Evolutionary conservation across 2,113 vertebrate species (phyloP).

Genomic region (Tragelaphus scriptus): DNA sequence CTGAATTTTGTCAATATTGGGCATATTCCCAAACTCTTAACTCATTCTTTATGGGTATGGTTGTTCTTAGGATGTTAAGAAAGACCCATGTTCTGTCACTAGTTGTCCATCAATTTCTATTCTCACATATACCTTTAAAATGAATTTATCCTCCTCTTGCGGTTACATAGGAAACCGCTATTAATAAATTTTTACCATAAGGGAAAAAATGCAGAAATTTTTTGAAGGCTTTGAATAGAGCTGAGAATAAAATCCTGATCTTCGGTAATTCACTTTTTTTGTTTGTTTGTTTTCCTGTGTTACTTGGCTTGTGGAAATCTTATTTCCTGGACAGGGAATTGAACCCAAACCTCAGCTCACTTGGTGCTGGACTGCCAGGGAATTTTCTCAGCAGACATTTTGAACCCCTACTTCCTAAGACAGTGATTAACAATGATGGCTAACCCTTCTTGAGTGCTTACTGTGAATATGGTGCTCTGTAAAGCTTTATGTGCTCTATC

Average conservation of each 20-base stretch:
- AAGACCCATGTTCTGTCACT: not conserved
- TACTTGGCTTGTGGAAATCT: not conserved
- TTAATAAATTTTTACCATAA: not conserved
- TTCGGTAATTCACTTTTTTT: rapidly evolving
- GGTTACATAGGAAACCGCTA: not conserved
- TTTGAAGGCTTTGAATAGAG: not conserved
- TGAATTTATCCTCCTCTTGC: not conserved
- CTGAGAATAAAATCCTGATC: not conserved
- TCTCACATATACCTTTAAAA: not conserved
- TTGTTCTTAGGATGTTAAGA: not conserved
- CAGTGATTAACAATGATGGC: not conserved
- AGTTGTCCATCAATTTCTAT: not conserved
- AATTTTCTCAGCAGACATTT: not conserved
- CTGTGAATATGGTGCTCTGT: not conserved
- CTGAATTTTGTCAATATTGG: not conserved
- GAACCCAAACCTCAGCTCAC: not conserved
- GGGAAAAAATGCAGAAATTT: not conserved
- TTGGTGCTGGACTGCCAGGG: not conserved
- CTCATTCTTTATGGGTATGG: not conserved
- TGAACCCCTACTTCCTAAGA: not conserved
- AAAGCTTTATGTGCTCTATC: not conserved
- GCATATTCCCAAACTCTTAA: not conserved
- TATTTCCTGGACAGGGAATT: not conserved
- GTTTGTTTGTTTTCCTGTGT: not conserved
- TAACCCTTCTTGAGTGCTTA: not conserved